Base-by-base conservation (phyloP, 1,140 invertebrate genomes). In the Laupala kohalensis region DNA sequence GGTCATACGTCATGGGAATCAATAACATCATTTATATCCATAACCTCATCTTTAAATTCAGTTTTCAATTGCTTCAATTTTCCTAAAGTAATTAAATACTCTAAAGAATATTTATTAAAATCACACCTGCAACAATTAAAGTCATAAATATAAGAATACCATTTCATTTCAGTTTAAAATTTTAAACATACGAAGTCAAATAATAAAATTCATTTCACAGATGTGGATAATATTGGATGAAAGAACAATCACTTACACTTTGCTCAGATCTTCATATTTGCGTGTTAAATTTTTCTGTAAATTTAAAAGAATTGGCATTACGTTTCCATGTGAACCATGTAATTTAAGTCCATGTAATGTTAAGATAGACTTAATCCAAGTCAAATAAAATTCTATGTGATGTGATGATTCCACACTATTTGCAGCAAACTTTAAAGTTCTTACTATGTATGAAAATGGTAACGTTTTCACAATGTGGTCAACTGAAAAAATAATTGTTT, bases 201-300 rank as follows among this genome's bases (percentile, higher is more conserved):
- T n/a, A n/a, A n/a, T n/a, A n/a, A n/a, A n/a, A n/a, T n/a, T n/a
- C n/a, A n/a, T n/a, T n/a, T n/a, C n/a, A n/a, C n/a, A n/a, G n/a
- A n/a, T n/a, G n/a, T n/a, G n/a, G n/a, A n/a, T n/a, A n/a, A n/a
- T n/a, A n/a, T n/a, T n/a, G n/a, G n/a, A n/a, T n/a, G n/a, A n/a
- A n/a, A n/a, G n/a, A n/a, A n/a, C n/a, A n/a, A n/a, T n/a, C n/a
- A 87, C 90, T 89, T 82, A 96, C 92, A 96, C 88, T 86, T 93
- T 94, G 70, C 88, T 87, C 1, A 97, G 77, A 77, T 93, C 89
- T 28, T 92, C 88, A 75, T 91, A 89, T 81, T 91, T 91, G n/a
- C 86, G 85, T 2, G 87, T 87, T 26, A 96, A 80, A 77, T 88
- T 90, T 79, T 94, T 95, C 77, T 96, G 92, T 25, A 96, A 74